Conservation (phyloP, 2,888 invertebrate species). For the Laothoe populi region DNA sequence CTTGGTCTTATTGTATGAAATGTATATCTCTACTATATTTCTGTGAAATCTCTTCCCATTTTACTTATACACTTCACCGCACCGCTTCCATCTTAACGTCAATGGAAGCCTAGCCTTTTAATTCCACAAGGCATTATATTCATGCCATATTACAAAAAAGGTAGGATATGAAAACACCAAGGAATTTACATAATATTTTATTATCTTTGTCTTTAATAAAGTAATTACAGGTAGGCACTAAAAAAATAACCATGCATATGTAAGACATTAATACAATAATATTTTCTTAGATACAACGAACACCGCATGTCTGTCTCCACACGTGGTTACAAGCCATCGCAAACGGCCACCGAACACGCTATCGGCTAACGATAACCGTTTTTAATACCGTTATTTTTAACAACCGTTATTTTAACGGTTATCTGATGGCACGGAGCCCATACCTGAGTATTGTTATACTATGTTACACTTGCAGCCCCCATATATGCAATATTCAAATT, state of each 20-base stretch:
- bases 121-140: no score
- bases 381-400: constrained; percentile 41
- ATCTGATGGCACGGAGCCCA: constrained; percentile 44
- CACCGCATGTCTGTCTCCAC: constrained; percentile 57
- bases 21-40: no score
- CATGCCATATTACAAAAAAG: background rate
- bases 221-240: constrained; percentile 85
- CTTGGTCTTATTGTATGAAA: no score
- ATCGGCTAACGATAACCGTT: constrained; percentile 12
- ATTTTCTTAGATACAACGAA: constrained; percentile 78
- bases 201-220: constrained; percentile 85
- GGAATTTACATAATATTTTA: constrained; percentile 80
- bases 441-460: constrained; percentile 45
- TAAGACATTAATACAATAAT: constrained; percentile 82
- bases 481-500: constrained; percentile 25
- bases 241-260: constrained; percentile 84
- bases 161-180: constrained; percentile 31
- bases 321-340: constrained; percentile 34
- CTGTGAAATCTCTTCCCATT: no score
- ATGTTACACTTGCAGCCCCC: constrained; percentile 22
- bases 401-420: constrained; percentile 30
- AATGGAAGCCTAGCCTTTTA: no score
- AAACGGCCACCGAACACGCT: constrained; percentile 20
- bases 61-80: no score
- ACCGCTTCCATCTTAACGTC: no score